Base-by-base conservation (phyloP, 1,140 invertebrate species). In the Drosophila aff. region DNA sequence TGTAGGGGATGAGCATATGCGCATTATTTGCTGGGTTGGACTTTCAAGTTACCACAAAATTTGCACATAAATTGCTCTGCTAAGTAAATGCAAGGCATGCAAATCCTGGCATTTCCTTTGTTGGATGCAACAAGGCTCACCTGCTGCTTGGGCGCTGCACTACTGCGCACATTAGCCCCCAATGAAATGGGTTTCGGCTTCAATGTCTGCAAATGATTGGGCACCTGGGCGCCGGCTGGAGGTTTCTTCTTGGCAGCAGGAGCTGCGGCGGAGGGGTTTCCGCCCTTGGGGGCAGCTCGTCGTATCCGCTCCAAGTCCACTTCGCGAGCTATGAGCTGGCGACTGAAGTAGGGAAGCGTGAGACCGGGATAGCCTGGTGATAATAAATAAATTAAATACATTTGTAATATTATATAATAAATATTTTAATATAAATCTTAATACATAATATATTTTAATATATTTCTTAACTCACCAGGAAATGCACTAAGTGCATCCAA, bases 301-400 rank as follows among this genome's bases (percentile, higher is more conserved):
- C 95, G 94, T 81, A 97, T 94, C 81, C 96, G 96, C 90, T 96
- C 96, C 33, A 95, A 82, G 81, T 96, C 96, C 76, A 97, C 95
- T 94, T 98, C 97, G 76, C 95, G 94, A 38, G 96, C 95, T 31
- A 98, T 94, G 41, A 97, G 93, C 87, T 98, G 97, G 80, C 96
- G 96, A 23, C 95, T 94, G 2, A 95, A 95, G 87, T 98, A 97
- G 31, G 79, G 85, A 38, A 93, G 52, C 28, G 80, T 74, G 5
- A 92, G 73, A 10, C 89, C 91, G 9, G 69, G n/a, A 55, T 16
- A 91, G 13, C 82, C 92, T 92, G 7, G 13, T 18, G 10, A 3
- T 9, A 5, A 11, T 1, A n/a, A 11, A 18, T 26, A 15, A 18
- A 31, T 3, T 4, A 62, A 21, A 13, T 16, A 36, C 26, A 26